Conservation (phyloP, 2,797 vertebrate genomes). For the Anguilla anguilla region DNA sequence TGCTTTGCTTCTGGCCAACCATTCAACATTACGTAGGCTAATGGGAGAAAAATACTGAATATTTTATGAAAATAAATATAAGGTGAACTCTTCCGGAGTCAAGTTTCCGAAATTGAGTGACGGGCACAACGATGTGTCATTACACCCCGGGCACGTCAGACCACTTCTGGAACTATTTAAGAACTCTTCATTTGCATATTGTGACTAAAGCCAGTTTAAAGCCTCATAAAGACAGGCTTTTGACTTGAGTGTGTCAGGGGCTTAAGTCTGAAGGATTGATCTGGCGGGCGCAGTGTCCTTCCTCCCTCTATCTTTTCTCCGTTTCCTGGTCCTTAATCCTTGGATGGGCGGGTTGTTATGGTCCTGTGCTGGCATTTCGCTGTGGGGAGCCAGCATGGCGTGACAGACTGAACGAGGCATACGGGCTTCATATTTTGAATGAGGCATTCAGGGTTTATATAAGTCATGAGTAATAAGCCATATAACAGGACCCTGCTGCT, state of each 20-base stretch:
- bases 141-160: background rate
- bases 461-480: background rate
- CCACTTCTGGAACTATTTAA: background rate
- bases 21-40: background rate
- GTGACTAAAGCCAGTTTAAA: conserved; percentile 52
- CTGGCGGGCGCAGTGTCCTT: conserved; percentile 45
- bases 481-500: background rate
- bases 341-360: conserved; percentile 50
- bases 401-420: conserved; percentile 10
- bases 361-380: conserved; percentile 45
- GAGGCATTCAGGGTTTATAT: conserved; percentile 8
- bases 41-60: background rate
- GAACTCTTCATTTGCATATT: conserved; percentile 35
- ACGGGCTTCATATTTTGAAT: background rate
- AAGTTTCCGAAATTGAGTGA: background rate
- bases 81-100: background rate
- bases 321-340: conserved; percentile 40
- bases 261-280: conserved; percentile 49
- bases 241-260: conserved; percentile 55
- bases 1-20: background rate
- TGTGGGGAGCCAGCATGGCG: conserved; percentile 30
- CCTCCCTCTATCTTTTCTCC: conserved; percentile 56
- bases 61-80: background rate
- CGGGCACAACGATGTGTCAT: no score
- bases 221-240: conserved; percentile 59